Evolutionary conservation across 2,888 invertebrate genomes (phyloP).

Genomic region (Bembecia ichneumoniformis): DNA sequence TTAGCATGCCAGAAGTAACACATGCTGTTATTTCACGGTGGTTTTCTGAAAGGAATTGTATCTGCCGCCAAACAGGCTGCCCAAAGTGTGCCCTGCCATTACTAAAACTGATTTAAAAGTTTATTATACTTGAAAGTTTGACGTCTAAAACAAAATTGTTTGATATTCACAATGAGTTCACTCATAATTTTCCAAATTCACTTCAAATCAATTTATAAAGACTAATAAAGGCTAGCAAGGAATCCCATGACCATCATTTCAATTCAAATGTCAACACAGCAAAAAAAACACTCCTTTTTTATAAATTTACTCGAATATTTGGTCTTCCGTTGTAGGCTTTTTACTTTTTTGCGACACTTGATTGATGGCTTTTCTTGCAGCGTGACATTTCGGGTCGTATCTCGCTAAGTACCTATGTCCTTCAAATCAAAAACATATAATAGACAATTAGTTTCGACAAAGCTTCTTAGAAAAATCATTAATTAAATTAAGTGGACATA

Average conservation of each 20-base stretch:
- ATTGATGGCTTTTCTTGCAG: slow-evolving; percentile 56
- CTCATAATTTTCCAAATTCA: not conserved
- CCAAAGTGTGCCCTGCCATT: too few species aligned
- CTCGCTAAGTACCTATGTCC: slow-evolving; percentile 26
- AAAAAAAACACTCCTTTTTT: slow-evolving; percentile 34
- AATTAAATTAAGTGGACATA: too few species aligned
- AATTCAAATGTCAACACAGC: slow-evolving; percentile 35
- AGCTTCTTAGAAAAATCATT: not conserved
- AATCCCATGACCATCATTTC: slow-evolving; percentile 16
- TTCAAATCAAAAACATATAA: slow-evolving; percentile 30
- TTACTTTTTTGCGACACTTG: slow-evolving; percentile 44
- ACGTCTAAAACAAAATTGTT: too few species aligned
- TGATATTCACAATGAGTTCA: not conserved
- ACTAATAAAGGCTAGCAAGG: slow-evolving; percentile 12
- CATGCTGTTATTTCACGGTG: too few species aligned
- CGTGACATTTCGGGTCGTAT: slow-evolving; percentile 40
- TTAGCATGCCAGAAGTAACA: too few species aligned
- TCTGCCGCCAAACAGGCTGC: too few species aligned
- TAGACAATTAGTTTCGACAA: slow-evolving; percentile 34
- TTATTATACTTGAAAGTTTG: too few species aligned
- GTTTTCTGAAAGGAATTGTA: too few species aligned
- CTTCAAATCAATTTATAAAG: not conserved
- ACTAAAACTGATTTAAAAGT: too few species aligned
- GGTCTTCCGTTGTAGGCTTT: slow-evolving; percentile 36
- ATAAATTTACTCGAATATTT: slow-evolving; percentile 36